phyloP scores from a whole-genome alignment of 1,140 invertebrate genomes.

The Wasmannia auropunctata region DNA sequence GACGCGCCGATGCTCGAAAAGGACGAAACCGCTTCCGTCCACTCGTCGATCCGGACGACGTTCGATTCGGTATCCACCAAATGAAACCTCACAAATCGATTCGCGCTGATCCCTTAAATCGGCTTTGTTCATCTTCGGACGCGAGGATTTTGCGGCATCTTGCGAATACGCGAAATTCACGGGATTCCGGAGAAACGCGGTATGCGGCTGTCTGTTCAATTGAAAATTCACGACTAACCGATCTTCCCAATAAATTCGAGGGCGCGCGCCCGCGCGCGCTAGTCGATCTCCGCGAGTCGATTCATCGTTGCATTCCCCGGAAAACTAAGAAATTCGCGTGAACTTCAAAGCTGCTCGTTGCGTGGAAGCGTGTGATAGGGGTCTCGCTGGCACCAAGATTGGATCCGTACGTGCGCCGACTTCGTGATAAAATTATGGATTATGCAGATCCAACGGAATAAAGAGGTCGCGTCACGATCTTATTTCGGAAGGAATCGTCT shows the following conservation, averaged over 20 bases:
- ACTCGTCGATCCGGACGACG: slow-evolving; percentile 1
- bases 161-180: neutral
- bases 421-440: slow-evolving; percentile 39
- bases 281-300: slow-evolving; percentile 37
- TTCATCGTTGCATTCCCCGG: slow-evolving; percentile 38
- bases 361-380: slow-evolving; percentile 48
- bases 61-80: neutral
- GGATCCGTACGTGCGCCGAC: slow-evolving; percentile 23
- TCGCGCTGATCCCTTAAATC: slow-evolving; percentile 26
- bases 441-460: slow-evolving; percentile 28
- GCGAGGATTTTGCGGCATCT: slow-evolving; percentile 6
- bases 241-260: neutral
- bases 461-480: slow-evolving; percentile 29
- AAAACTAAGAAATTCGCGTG: slow-evolving; percentile 25
- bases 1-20: neutral
- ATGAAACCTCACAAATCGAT: slow-evolving; percentile 24
- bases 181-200: neutral
- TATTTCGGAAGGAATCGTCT: slow-evolving; percentile 18
- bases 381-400: slow-evolving; percentile 30
- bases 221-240: slow-evolving; percentile 24
- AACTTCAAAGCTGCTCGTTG: slow-evolving; percentile 14
- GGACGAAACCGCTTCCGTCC: neutral
- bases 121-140: slow-evolving; percentile 29
- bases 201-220: neutral
- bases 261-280: neutral